Percentiles rank a stretch among this genome's conserved stretches.
Conservation (phyloP, 2,113 vertebrate genomes). For the Bufo bufo region DNA sequence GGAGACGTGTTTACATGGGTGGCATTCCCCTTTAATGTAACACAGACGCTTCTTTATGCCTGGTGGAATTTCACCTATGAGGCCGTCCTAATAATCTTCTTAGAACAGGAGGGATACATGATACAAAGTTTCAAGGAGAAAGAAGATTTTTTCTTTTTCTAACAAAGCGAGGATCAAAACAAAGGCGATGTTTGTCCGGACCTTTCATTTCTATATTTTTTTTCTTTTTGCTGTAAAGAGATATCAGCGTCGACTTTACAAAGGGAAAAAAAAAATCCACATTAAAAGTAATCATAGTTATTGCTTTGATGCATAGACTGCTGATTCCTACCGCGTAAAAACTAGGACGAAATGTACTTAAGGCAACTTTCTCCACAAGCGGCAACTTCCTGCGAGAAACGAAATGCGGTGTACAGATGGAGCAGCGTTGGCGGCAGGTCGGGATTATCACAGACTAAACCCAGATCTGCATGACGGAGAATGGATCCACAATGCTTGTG, state of each 20-base stretch:
- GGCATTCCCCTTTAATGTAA: conserved; percentile 31
- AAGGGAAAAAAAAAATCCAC: conserved; percentile 34
- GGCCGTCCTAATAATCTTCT: conserved; percentile 29
- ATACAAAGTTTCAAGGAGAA: conserved; percentile 39
- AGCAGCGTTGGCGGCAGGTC: neutral
- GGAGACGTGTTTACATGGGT: neutral
- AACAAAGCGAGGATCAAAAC: conserved; percentile 39
- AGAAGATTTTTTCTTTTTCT: neutral
- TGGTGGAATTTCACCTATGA: conserved; percentile 36
- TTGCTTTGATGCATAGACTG: conserved; percentile 23
- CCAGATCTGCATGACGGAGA: too few relatives aligned
- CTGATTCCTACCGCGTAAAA: conserved; percentile 39
- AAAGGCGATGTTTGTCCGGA: conserved; percentile 45
- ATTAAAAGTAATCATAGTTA: conserved; percentile 46
- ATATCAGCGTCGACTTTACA: conserved; percentile 19
- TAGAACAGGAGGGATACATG: conserved; percentile 26
- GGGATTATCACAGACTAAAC: too few relatives aligned
- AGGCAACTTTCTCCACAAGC: conserved; percentile 36
- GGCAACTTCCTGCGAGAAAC: neutral
- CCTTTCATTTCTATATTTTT: conserved; percentile 30
- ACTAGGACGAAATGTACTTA: conserved; percentile 35
- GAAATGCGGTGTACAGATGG: neutral
- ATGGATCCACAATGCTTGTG: neutral
- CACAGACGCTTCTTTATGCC: conserved; percentile 4
- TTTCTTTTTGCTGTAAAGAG: conserved; percentile 8